A percentile compares a stretch with the other conserved stretches of the same genome.
Conservation (phyloP, 2,888 invertebrate species). For the Frankliniella fusca region DNA sequence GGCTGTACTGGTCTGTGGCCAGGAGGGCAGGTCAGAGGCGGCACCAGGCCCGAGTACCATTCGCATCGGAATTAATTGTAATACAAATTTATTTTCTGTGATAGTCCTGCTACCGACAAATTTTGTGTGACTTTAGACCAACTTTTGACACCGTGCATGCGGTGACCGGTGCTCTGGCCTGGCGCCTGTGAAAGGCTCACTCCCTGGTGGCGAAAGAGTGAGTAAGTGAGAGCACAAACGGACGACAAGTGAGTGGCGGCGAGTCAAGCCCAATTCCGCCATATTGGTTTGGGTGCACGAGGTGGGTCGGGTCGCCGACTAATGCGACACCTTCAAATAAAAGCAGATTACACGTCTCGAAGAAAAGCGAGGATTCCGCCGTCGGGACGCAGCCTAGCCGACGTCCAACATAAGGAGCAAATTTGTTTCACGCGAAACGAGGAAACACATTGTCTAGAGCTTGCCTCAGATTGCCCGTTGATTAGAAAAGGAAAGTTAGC, state of each 20-base stretch:
- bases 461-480: no score
- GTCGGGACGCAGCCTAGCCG: no score
- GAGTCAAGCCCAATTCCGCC: conserved; percentile 18
- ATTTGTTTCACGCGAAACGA: background rate
- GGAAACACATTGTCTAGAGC: no score
- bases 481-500: background rate
- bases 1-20: conserved; percentile 50
- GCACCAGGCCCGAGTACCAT: background rate
- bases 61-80: background rate
- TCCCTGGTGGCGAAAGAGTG: conserved; percentile 50
- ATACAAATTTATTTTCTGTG: no score
- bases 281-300: conserved; percentile 26
- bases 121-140: no score
- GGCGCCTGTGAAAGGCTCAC: conserved; percentile 50
- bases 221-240: conserved; percentile 24
- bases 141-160: no score
- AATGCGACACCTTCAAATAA: conserved; percentile 4
- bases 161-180: background rate
- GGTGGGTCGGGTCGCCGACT: conserved; percentile 10
- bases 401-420: background rate
- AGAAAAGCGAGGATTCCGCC: background rate
- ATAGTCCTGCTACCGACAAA: no score
- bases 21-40: conserved; percentile 37
- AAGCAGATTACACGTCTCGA: conserved; percentile 16
- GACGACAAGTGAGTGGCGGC: conserved; percentile 25